A percentile compares a stretch with the other conserved stretches of the same genome.
phyloP scores from a whole-genome alignment of 2,888 invertebrate species.

The Polymixis lichenea region DNA sequence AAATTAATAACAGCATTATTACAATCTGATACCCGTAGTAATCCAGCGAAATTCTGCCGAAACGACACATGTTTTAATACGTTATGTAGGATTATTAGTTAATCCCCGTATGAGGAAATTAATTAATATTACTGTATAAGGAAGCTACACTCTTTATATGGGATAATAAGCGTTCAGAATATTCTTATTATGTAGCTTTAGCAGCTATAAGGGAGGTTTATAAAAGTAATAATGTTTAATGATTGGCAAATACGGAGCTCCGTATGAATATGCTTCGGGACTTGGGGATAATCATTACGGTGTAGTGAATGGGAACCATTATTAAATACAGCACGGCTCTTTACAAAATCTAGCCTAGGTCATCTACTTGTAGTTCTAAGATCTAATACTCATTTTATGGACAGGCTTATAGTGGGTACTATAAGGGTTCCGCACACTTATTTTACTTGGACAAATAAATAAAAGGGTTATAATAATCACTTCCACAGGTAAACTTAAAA shows the following conservation, averaged over 20 bases:
- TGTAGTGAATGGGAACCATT: neutral
- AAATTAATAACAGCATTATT: conserved; percentile 3
- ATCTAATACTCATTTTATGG: neutral
- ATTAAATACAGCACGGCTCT: neutral
- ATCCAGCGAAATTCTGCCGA: conserved; percentile 13
- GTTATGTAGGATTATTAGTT: conserved; percentile 37
- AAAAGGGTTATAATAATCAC: no score
- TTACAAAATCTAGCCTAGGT: neutral
- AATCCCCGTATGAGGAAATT: conserved; percentile 40
- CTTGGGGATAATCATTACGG: neutral
- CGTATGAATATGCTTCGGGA: neutral
- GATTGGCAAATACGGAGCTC: neutral
- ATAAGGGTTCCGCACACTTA: neutral
- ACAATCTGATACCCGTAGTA: conserved; percentile 14
- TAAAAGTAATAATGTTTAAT: conserved; percentile 31
- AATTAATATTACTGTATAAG: conserved; percentile 45
- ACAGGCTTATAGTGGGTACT: neutral
- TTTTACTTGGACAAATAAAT: neutral
- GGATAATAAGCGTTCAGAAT: conserved; percentile 30
- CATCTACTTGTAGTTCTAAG: neutral
- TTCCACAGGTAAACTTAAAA: no score
- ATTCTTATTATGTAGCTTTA: neutral
- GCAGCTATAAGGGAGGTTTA: conserved; percentile 2
- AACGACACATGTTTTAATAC: conserved; percentile 41
- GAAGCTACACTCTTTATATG: conserved; percentile 30